Conservation (phyloP, 2,888 invertebrate genomes). For the Clostera curtula region DNA sequence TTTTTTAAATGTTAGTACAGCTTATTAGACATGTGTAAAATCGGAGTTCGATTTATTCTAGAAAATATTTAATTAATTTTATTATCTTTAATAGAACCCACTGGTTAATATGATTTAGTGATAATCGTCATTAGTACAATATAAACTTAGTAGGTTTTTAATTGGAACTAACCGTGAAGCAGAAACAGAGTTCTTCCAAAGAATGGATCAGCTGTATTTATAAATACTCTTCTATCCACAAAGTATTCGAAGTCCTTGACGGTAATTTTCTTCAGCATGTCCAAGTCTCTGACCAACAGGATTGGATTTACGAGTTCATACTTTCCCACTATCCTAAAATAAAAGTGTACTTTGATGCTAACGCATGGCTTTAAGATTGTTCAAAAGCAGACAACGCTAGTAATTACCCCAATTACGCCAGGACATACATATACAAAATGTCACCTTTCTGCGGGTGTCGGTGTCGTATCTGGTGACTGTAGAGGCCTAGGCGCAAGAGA, state of each 20-base stretch:
- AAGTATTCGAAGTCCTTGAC: slow-evolving; percentile 71
- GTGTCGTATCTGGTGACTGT: too few species aligned
- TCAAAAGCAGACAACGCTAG: background rate
- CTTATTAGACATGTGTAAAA: too few species aligned
- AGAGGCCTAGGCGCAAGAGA: too few species aligned
- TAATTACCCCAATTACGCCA: too few species aligned
- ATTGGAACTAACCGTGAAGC: too few species aligned
- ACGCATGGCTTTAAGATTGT: background rate
- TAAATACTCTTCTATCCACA: slow-evolving; percentile 46
- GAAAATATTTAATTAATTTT: background rate
- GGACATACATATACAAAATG: too few species aligned
- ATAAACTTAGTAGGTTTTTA: too few species aligned
- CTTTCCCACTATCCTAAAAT: slow-evolving; percentile 37
- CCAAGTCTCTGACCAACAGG: slow-evolving; percentile 50
- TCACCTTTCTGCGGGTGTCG: too few species aligned
- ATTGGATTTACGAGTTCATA: slow-evolving; percentile 48
- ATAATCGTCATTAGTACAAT: too few species aligned
- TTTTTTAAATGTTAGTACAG: too few species aligned
- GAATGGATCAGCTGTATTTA: slow-evolving; percentile 50
- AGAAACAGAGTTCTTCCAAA: slow-evolving; percentile 61
- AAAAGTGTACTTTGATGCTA: background rate
- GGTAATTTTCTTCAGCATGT: slow-evolving; percentile 55
- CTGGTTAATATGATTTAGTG: too few species aligned
- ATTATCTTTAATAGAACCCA: too few species aligned
- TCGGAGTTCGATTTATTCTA: background rate